Percentiles rank a stretch among this genome's conserved stretches.
Conservation (phyloP, 2,888 invertebrate genomes). For the Stenolophus ochropezus region DNA sequence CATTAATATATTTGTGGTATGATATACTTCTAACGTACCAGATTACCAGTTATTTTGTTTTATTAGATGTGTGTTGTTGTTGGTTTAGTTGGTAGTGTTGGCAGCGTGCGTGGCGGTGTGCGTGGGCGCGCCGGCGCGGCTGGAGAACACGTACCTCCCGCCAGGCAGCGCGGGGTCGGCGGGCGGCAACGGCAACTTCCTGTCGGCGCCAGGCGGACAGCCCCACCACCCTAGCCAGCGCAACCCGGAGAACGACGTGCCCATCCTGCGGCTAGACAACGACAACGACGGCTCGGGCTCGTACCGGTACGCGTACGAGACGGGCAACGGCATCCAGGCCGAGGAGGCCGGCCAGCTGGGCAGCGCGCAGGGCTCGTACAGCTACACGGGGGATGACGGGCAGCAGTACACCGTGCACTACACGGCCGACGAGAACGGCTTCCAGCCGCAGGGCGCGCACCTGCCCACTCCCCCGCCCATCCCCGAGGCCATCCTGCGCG, state of each 20-base stretch:
- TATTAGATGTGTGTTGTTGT: background rate
- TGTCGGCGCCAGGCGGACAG: conserved; percentile 66
- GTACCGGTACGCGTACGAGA: conserved; percentile 74
- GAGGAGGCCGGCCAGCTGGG: conserved; percentile 73
- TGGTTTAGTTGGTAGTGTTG: conserved; percentile 73
- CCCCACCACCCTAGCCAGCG: background rate
- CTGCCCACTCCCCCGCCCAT: conserved; percentile 77
- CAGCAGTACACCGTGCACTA: conserved; percentile 75
- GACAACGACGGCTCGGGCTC: conserved; percentile 73
- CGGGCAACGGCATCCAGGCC: conserved; percentile 76
- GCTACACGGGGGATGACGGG: conserved; percentile 78
- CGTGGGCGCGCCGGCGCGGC: conserved; percentile 72
- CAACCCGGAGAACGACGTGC: conserved; percentile 68
- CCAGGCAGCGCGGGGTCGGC: conserved; percentile 74
- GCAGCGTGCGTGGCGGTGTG: conserved; percentile 70
- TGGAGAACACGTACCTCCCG: conserved; percentile 78
- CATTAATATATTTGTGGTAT: background rate
- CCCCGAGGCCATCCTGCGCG: conserved; percentile 75
- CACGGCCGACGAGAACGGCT: conserved; percentile 77
- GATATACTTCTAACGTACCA: background rate
- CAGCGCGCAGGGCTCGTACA: conserved; percentile 74
- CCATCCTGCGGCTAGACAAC: conserved; percentile 71
- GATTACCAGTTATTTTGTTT: too few relatives aligned
- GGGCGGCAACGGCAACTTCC: conserved; percentile 72
- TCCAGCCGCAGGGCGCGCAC: conserved; percentile 74